Evolutionary conservation across 2,113 vertebrate genomes (phyloP), one percentile per base, ranked within the genome.

Genomic region (Alouatta palliata): DNA sequence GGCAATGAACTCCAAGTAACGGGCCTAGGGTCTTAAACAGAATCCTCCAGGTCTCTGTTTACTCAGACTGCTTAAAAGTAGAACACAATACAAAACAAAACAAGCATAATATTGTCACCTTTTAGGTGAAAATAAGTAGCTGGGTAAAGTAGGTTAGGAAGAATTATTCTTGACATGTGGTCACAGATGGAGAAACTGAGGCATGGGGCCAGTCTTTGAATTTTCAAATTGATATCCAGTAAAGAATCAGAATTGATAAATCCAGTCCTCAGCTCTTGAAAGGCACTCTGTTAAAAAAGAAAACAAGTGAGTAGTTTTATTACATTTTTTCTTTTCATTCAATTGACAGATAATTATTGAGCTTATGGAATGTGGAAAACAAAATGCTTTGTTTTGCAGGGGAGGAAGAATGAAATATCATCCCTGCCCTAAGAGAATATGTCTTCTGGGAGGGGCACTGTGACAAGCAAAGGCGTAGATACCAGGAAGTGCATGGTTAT

Each of bases 131-230:
- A 96, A 81, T 30, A 93, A 75, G n/a, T 30, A 92, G 40, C 47
- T 19, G 70, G 32, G 52, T 68, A 25, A 95, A 84, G n/a, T 35
- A 82, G n/a, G 30, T 79, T 86, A 21, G 40, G 87, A 90, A 73
- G 40, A 94, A 32, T 49, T 8, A 2, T 45, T 87, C 75, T 68
- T 90, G 66, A 71, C 20, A 10, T 83, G 35, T 84, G 75, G 32
- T 73, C 27, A 73, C 76, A 90, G 71, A 52, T 76, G 19, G 84
- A 61, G 71, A 96, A 96, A 97, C 87, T 81, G 95, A 96, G 96
- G 90, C 84, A 68, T 2, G 1, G 64, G 23, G 7, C 1, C 17
- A 95, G 9, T 6, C 61, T 90, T 37, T 71, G 76, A 85, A 94
- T 45, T 80, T 95, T 95, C 43, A 84, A 32, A 10, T 83, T 91